These are phyloP conservation scores for Dicaeum eximium DNA, from an alignment of 2,113 vertebrate species.

Conservation along the genomic window DNA sequence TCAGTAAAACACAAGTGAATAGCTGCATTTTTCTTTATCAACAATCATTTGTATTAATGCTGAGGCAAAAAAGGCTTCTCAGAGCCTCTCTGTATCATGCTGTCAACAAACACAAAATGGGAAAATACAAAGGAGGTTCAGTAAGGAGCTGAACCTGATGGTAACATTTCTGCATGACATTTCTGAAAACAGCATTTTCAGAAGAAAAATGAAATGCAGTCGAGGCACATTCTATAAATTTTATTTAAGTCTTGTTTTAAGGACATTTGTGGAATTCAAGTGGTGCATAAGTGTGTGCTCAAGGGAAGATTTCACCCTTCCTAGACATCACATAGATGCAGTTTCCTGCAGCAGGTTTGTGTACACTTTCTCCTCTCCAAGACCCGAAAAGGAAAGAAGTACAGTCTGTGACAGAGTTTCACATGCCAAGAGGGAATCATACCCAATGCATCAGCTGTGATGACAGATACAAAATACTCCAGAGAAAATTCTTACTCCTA, in stretches of 20 bases:
- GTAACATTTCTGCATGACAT: not conserved
- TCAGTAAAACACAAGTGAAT: not conserved
- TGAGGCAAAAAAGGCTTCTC: not conserved
- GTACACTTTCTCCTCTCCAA: not conserved
- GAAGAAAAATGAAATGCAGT: not conserved
- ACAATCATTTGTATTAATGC: not conserved
- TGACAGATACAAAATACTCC: conserved; percentile 43
- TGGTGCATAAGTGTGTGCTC: not conserved
- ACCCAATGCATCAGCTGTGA: conserved; percentile 37
- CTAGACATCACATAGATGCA: not conserved
- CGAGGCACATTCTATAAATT: not conserved
- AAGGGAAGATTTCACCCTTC: not conserved
- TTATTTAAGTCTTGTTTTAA: not conserved
- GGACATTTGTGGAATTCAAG: not conserved
- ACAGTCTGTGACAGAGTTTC: not conserved
- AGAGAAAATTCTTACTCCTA: not conserved
- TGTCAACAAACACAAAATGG: not conserved
- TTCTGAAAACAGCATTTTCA: not conserved
- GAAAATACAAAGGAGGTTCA: not conserved
- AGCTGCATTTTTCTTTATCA: not conserved
- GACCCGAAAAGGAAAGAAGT: not conserved
- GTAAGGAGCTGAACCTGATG: not conserved
- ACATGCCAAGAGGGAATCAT: conserved; percentile 4
- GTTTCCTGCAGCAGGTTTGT: not conserved
- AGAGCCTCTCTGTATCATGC: rapidly evolving